Conservation (phyloP, 2,888 invertebrate species). For the Lasioglossum marginatum region DNA sequence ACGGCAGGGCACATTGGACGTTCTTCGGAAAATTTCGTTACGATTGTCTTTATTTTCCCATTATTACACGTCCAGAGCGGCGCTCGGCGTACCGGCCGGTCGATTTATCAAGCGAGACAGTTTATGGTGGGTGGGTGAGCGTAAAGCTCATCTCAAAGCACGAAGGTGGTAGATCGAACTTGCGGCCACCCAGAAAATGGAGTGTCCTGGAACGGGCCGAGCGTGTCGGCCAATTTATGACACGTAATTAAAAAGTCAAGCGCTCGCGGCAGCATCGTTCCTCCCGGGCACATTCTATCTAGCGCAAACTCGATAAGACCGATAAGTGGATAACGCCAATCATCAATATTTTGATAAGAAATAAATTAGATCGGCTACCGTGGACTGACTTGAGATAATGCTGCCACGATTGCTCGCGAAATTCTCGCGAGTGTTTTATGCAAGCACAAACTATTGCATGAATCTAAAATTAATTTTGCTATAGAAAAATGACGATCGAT, state of each 20-base stretch:
- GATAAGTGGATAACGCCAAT: conserved; percentile 52
- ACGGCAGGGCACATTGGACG: background rate
- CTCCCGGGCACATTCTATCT: conserved; percentile 70
- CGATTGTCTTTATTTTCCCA: conserved; percentile 41
- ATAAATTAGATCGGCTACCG: conserved; percentile 32
- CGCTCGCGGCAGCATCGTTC: conserved; percentile 70
- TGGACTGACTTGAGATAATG: background rate
- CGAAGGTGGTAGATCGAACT: conserved; percentile 77
- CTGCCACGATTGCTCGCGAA: background rate
- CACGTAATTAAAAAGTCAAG: conserved; percentile 82
- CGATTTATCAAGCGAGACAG: conserved; percentile 79
- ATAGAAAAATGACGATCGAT: background rate
- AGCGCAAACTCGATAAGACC: conserved; percentile 73
- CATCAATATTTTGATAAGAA: conserved; percentile 43
- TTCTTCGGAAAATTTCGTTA: conserved; percentile 4
- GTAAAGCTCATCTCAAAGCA: conserved; percentile 70
- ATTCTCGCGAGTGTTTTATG: background rate
- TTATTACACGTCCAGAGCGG: conserved; percentile 58
- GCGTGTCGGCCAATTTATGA: conserved; percentile 82
- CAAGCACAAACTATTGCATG: background rate
- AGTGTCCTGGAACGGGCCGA: conserved; percentile 78
- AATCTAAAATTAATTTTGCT: background rate
- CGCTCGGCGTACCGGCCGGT: conserved; percentile 47
- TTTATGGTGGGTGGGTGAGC: conserved; percentile 71
- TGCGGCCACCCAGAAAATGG: conserved; percentile 81